phyloP scores from a whole-genome alignment of 2,113 vertebrate species.

The Onychostoma macrolepis region DNA sequence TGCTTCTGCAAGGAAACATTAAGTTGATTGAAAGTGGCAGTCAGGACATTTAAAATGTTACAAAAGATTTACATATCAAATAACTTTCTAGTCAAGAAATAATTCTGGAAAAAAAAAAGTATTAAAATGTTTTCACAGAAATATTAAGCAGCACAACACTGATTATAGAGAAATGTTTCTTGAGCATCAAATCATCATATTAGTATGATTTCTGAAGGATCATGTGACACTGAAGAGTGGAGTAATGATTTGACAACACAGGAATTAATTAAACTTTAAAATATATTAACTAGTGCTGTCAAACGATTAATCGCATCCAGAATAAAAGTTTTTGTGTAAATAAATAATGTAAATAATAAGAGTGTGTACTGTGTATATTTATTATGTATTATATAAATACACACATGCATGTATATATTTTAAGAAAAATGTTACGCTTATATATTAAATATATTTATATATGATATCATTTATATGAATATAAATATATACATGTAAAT shows the following conservation, averaged over 20 bases:
- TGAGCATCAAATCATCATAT: background rate
- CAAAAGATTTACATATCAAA: background rate
- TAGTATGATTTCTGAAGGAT: background rate
- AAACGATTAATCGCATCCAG: too few relatives aligned
- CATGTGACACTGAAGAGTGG: background rate
- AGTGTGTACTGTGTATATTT: too few relatives aligned
- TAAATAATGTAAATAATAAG: too few relatives aligned
- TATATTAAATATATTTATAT: too few relatives aligned
- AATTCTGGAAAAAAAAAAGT: background rate
- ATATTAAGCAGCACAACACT: background rate
- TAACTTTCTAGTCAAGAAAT: background rate
- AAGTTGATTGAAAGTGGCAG: background rate
- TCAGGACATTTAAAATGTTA: background rate
- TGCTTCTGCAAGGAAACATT: background rate
- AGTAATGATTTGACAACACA: background rate
- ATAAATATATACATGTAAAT: too few relatives aligned
- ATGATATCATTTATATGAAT: too few relatives aligned
- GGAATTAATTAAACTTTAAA: too few relatives aligned
- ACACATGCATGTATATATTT: too few relatives aligned
- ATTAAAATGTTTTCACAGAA: background rate
- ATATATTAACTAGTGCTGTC: too few relatives aligned
- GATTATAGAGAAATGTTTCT: background rate
- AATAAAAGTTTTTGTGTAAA: too few relatives aligned
- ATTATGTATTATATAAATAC: too few relatives aligned
- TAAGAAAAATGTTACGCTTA: too few relatives aligned